Percentiles rank a stretch among this genome's conserved stretches.
phyloP scores from a whole-genome alignment of 2,113 vertebrate genomes.

The Gavialis gangeticus region DNA sequence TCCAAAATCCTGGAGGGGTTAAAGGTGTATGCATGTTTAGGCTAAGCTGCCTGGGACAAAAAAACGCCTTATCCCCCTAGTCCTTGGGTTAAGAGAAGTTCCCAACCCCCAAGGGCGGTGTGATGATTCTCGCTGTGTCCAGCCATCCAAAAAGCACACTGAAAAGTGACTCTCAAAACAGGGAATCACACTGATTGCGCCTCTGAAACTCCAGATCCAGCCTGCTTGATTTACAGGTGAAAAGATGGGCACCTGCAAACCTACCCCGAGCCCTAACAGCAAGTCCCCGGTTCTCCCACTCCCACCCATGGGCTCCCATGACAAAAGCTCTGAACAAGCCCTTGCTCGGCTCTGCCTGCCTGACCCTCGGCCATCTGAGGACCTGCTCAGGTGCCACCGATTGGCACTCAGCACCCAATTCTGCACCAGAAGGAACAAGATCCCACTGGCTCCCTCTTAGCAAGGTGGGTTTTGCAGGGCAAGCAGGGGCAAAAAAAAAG shows the following conservation, averaged over 20 bases:
- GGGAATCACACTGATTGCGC: background rate
- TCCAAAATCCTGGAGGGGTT: background rate
- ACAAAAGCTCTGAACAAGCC: background rate
- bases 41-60: background rate
- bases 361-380: background rate
- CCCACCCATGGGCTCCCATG: background rate
- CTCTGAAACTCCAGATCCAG: background rate
- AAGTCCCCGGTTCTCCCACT: background rate
- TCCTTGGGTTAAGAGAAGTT: background rate
- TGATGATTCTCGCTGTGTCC: background rate
- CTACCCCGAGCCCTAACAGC: background rate
- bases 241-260: background rate
- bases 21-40: background rate
- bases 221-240: background rate
- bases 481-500: no score
- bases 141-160: background rate
- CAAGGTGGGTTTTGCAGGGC: background rate
- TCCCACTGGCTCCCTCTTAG: background rate
- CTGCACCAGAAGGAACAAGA: background rate
- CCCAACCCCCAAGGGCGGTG: background rate
- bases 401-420: background rate
- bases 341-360: background rate
- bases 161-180: background rate
- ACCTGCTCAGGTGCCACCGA: background rate
- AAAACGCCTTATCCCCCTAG: background rate